Evolutionary conservation across 2,888 invertebrate species (phyloP), one percentile per base, ranked within the genome.

Genomic region (Autographa gamma): DNA sequence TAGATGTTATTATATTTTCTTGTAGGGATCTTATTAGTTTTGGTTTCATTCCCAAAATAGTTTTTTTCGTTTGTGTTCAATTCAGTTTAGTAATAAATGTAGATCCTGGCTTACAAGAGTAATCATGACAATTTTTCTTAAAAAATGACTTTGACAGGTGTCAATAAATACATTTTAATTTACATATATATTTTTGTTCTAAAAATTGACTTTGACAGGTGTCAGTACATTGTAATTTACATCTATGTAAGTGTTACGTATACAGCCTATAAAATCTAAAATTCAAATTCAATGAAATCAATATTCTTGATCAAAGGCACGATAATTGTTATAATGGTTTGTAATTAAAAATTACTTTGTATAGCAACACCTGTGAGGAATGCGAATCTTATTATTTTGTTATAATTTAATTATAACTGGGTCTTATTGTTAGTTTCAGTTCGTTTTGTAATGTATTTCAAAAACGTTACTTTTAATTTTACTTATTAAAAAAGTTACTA

Each of bases 221-320:
- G n/a, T 48, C 48, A 48, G n/a, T 14, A n/a, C 6, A 7, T n/a
- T 48, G 6, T 48, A 48, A 48, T 48, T 43, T 5, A 43, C 14
- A 48, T n/a, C n/a, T 48, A 7, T 5, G 5, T n/a, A 48, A 5
- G 48, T n/a, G 7, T 48, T 7, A 3, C n/a, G n/a, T n/a, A 48
- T 48, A 48, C 48, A n/a, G 48, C 48, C 48, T 48, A 48, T 48
- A 3, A n/a, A n/a, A 48, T 48, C n/a, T 48, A n/a, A n/a, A n/a
- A 48, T 48, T 48, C 48, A 48, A 48, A 48, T 43, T 43, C 8
- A 19, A 0, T 34, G 6, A 34, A 34, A 34, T 38, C 11, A 38
- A 56, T 52, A 76, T 71, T 65, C 76, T 32, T 56, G 52, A 72
- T 68, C 52, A 52, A 65, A 67, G 67, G 67, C 1, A 38, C 2